Evolutionary conservation across 2,888 invertebrate genomes (phyloP).

Genomic region (Drosophila rellima): DNA sequence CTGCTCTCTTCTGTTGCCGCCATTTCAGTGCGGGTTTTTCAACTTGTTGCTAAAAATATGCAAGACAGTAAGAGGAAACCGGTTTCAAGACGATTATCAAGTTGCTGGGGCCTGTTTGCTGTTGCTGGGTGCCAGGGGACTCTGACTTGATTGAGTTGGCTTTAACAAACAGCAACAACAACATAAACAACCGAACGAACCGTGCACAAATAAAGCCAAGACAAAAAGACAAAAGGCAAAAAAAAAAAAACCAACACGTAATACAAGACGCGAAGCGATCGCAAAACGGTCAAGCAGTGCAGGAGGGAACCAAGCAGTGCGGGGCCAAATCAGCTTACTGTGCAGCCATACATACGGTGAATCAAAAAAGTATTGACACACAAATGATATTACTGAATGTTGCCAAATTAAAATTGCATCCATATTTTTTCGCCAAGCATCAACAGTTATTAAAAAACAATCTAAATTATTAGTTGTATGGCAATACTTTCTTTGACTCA

Average conservation of each 20-base stretch:
- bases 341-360: conserved; percentile 5
- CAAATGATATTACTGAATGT: neutral
- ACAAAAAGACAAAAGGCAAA: conserved; percentile 26
- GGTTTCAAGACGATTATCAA: conserved; percentile 61
- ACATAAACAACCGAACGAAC: conserved; percentile 41
- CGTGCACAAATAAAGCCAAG: conserved; percentile 72
- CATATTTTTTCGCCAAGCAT: neutral
- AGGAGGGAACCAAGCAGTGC: conserved; percentile 26
- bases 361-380: neutral
- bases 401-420: neutral
- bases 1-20: conserved; percentile 27
- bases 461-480: neutral
- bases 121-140: conserved; percentile 75
- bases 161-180: conserved; percentile 39
- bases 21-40: conserved; percentile 46
- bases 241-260: conserved; percentile 70
- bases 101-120: conserved; percentile 48
- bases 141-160: conserved; percentile 74
- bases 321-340: conserved; percentile 12
- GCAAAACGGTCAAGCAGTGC: conserved; percentile 9
- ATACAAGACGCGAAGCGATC: conserved; percentile 56
- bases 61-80: conserved; percentile 77
- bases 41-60: conserved; percentile 80
- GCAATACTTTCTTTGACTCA: neutral
- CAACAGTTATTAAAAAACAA: neutral